A percentile compares a stretch with the other conserved stretches of the same genome.
Evolutionary conservation across 2,113 vertebrate genomes (phyloP).

Genomic region (Larimichthys crocea): DNA sequence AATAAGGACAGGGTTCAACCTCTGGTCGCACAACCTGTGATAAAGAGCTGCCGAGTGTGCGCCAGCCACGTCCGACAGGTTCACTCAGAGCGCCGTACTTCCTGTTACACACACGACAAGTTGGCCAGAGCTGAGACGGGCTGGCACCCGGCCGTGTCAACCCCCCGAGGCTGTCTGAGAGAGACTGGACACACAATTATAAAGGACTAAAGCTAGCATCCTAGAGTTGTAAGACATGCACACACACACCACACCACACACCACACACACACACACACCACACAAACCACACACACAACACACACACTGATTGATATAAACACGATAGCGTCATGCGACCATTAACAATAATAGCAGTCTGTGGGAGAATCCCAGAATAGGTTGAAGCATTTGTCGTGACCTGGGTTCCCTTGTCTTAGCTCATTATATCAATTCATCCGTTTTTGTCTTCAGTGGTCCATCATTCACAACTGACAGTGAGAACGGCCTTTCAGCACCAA

Average conservation of each 20-base stretch:
- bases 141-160: constrained; percentile 65
- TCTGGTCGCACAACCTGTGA: constrained; percentile 38
- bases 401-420: constrained; percentile 50
- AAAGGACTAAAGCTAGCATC: constrained; percentile 47
- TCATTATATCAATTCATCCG: constrained; percentile 37
- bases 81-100: constrained; percentile 57
- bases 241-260: no score
- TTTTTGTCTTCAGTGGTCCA: constrained; percentile 28
- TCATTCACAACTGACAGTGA: constrained; percentile 1
- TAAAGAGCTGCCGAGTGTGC: constrained; percentile 21
- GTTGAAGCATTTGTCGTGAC: constrained; percentile 38
- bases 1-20: constrained; percentile 35
- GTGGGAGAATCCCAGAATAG: constrained; percentile 50
- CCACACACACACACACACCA: constrained; percentile 37
- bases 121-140: constrained; percentile 63
- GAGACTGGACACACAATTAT: constrained; percentile 59
- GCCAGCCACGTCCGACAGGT: constrained; percentile 53
- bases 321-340: constrained; percentile 54
- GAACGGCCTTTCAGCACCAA: not conserved
- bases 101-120: constrained; percentile 61
- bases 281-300: no score
- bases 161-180: constrained; percentile 63
- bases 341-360: constrained; percentile 59
- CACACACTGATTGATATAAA: constrained; percentile 60
- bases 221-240: constrained; percentile 22